A percentile compares a stretch with the other conserved stretches of the same genome.
phyloP scores from a whole-genome alignment of 2,888 invertebrate species.

The Eremobia ochroleuca region DNA sequence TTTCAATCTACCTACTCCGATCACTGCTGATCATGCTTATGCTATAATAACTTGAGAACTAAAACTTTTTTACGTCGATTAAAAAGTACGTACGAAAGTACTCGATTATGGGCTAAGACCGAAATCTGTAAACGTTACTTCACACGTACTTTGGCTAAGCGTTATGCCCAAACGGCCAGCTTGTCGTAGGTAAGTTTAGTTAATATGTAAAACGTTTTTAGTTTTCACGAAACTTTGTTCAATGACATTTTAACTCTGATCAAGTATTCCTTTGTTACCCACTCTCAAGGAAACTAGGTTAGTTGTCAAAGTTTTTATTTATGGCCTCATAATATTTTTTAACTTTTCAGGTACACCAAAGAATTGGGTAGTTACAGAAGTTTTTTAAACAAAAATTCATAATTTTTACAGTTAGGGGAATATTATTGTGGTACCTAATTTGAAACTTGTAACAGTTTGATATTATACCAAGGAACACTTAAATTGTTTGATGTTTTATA shows the following conservation, averaged over 20 bases:
- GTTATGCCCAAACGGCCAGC: neutral
- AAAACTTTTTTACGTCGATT: too few species aligned
- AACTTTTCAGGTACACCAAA: constrained; percentile 9
- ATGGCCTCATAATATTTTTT: neutral
- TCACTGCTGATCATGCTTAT: too few species aligned
- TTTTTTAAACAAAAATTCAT: neutral
- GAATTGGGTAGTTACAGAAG: neutral
- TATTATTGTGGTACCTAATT: neutral
- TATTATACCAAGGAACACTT: neutral
- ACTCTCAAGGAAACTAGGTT: constrained; percentile 14
- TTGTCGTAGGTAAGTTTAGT: neutral
- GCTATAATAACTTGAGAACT: too few species aligned
- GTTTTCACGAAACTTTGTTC: constrained; percentile 14
- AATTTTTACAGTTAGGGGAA: neutral
- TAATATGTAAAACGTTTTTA: neutral
- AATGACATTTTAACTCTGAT: constrained; percentile 21
- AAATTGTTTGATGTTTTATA: constrained; percentile 18
- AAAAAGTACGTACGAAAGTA: too few species aligned
- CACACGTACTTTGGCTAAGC: neutral
- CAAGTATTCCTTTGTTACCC: constrained; percentile 31
- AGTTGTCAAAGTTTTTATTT: constrained; percentile 14
- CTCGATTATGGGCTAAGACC: neutral
- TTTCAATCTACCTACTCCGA: too few species aligned
- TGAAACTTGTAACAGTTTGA: neutral
- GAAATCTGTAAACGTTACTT: neutral